Conservation (phyloP, 2,113 vertebrate species). For the Garra rufa region DNA sequence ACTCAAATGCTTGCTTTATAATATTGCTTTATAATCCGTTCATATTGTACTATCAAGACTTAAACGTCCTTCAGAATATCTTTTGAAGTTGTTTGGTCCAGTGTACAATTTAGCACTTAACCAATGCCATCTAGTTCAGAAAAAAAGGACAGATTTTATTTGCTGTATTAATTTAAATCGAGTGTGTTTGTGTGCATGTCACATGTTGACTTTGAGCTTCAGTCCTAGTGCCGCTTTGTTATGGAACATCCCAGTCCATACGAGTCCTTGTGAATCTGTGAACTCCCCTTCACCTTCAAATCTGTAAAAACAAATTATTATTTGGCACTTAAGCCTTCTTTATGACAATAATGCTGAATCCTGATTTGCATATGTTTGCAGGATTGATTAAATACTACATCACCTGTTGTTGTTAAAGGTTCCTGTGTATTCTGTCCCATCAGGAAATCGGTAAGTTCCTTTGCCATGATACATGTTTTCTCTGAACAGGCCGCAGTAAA, state of each 20-base stretch:
- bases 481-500: constrained; percentile 85
- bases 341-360: neutral
- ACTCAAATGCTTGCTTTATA: neutral
- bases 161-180: neutral
- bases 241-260: constrained; percentile 82
- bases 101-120: neutral
- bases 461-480: constrained; percentile 83
- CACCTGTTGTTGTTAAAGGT: constrained; percentile 84
- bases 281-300: constrained; percentile 81
- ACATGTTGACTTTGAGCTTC: constrained; percentile 77
- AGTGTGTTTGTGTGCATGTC: constrained; percentile 45
- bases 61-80: neutral
- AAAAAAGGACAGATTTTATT: neutral
- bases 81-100: neutral
- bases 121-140: neutral
- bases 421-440: constrained; percentile 78
- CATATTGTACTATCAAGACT: neutral
- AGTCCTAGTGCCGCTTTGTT: constrained; percentile 78
- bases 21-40: neutral
- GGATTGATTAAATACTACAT: neutral
- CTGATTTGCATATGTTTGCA: neutral
- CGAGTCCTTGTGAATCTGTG: constrained; percentile 72
- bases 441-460: constrained; percentile 82
- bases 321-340: neutral
- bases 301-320: constrained; percentile 64